Conservation (phyloP, 2,113 vertebrate genomes). For the Oncorhynchus masou region DNA sequence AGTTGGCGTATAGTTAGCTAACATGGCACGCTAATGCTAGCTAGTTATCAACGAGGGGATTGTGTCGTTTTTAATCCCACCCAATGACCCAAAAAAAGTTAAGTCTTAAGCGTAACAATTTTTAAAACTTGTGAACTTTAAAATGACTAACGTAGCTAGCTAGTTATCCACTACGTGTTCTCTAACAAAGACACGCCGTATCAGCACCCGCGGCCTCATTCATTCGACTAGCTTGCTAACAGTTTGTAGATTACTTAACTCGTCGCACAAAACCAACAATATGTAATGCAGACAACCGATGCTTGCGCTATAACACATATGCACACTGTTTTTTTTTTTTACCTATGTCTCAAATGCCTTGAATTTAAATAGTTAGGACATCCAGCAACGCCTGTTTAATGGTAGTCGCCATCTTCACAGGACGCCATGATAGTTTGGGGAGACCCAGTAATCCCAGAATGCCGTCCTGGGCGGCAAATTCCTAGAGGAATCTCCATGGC, state of each 20-base stretch:
- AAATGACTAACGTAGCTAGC: not conserved
- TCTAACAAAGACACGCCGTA: no score
- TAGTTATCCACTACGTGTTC: not conserved
- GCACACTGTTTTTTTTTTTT: conserved; percentile 62
- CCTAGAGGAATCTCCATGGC: no score
- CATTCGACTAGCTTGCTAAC: not conserved
- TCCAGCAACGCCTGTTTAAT: conserved; percentile 78
- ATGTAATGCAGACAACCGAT: not conserved
- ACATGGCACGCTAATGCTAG: no score
- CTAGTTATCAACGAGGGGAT: no score
- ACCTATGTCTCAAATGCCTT: conserved; percentile 76
- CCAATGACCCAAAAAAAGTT: no score
- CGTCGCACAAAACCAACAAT: not conserved
- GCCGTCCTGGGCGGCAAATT: not conserved
- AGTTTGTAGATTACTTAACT: not conserved
- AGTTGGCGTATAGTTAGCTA: no score
- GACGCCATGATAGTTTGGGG: conserved; percentile 59
- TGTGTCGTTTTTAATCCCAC: no score
- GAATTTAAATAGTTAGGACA: conserved; percentile 80
- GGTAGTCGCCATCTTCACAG: conserved; percentile 76
- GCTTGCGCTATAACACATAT: not conserved
- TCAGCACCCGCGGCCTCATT: not conserved
- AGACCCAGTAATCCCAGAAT: conserved; percentile 52
- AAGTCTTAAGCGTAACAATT: no score
- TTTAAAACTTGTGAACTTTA: no score